Conservation (phyloP, 2,888 invertebrate species). For the Drosophila colorata region DNA sequence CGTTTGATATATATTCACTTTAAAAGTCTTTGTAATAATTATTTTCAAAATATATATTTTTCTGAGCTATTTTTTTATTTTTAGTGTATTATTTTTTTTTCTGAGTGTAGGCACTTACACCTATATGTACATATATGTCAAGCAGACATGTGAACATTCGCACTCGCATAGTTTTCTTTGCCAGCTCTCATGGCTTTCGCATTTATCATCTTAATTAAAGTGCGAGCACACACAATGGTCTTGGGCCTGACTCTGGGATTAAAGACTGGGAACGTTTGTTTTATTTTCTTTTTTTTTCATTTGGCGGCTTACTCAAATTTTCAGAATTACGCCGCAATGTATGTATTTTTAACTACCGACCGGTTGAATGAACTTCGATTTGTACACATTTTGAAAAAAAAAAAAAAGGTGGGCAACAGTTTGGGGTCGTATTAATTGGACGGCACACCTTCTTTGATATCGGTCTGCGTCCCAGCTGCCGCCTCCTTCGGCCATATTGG, state of each 20-base stretch:
- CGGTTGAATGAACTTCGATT: constrained; percentile 66
- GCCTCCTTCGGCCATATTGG: constrained; percentile 14
- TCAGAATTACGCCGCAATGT: constrained; percentile 48
- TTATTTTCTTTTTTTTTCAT: constrained; percentile 2
- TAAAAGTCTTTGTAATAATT: neutral
- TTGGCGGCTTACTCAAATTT: constrained; percentile 33
- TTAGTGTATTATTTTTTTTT: neutral
- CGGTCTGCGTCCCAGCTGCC: constrained; percentile 18
- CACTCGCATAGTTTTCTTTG: constrained; percentile 30
- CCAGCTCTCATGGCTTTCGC: constrained; percentile 10
- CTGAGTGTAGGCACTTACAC: constrained; percentile 26
- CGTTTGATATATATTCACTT: too few species aligned
- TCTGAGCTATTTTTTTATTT: neutral
- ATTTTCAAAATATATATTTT: neutral
- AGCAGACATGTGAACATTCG: neutral
- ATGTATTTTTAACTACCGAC: constrained; percentile 23
- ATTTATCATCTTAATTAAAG: constrained; percentile 44
- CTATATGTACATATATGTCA: too few species aligned
- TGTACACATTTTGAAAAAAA: constrained; percentile 23
- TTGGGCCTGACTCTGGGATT: constrained; percentile 18
- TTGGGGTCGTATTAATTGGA: constrained; percentile 51
- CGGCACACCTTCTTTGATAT: constrained; percentile 59
- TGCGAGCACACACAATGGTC: constrained; percentile 25
- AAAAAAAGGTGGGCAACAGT: constrained; percentile 18
- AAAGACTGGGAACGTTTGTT: constrained; percentile 16